A percentile compares a stretch with the other conserved stretches of the same genome.
Evolutionary conservation across 2,888 invertebrate species (phyloP).

Genomic region (Hydrotaea cyrtoneurina): DNA sequence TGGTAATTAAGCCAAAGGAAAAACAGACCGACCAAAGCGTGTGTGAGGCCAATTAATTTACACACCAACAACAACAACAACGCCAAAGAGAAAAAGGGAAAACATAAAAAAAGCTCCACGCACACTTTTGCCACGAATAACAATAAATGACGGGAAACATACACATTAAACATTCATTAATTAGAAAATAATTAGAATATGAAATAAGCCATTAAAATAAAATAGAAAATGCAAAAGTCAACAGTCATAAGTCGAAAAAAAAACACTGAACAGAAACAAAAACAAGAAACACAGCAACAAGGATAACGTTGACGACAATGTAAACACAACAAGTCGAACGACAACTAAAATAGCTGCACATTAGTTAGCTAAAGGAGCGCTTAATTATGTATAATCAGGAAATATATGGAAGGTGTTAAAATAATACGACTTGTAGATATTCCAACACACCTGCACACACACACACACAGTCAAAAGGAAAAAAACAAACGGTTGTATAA

Average conservation of each 20-base stretch:
- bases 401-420: conserved; percentile 44
- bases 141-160: neutral
- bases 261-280: neutral
- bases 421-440: conserved; percentile 36
- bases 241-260: neutral
- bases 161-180: conserved; percentile 25
- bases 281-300: conserved; percentile 1
- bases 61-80: neutral
- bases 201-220: conserved; percentile 5
- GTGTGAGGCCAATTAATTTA: conserved; percentile 2
- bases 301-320: neutral
- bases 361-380: neutral
- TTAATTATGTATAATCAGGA: conserved; percentile 32
- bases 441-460: neutral
- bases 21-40: neutral
- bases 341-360: neutral
- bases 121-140: neutral
- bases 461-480: neutral
- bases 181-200: conserved; percentile 23
- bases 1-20: neutral
- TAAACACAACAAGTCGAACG: too few species aligned
- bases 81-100: neutral
- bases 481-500: neutral
- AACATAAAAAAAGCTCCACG: neutral
- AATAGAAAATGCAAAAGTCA: neutral